Conservation (phyloP, 2,113 vertebrate species). For the Gadus macrocephalus region DNA sequence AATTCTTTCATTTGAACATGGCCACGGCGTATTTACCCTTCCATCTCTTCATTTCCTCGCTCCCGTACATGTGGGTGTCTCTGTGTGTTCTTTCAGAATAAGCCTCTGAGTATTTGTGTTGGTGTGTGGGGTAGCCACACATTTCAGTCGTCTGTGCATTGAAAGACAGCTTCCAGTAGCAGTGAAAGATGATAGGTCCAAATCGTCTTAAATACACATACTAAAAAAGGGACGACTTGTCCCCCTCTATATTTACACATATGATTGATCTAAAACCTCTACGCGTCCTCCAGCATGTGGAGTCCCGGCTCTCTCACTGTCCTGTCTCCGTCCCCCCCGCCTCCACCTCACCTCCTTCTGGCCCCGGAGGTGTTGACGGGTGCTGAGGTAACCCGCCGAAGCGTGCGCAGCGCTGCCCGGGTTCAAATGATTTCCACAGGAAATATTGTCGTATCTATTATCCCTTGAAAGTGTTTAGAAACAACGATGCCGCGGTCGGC, state of each 20-base stretch:
- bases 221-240: constrained; percentile 71
- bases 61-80: constrained; percentile 1
- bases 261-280: constrained; percentile 25
- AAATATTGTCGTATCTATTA: constrained; percentile 84
- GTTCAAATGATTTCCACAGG: constrained; percentile 98
- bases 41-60: neutral
- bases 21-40: too few relatives aligned
- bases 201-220: constrained; percentile 72
- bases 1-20: too few relatives aligned
- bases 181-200: constrained; percentile 72
- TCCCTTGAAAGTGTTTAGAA: constrained; percentile 85
- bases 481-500: constrained; percentile 81
- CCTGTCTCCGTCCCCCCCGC: constrained; percentile 49
- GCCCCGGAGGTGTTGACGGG: constrained; percentile 81
- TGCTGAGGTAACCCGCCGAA: constrained; percentile 92
- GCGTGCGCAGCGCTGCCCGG: constrained; percentile 78
- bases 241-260: constrained; percentile 55
- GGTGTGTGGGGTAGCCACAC: neutral
- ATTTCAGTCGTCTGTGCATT: constrained; percentile 38
- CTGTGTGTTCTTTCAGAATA: constrained; percentile 8
- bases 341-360: constrained; percentile 66
- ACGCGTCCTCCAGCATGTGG: constrained; percentile 30
- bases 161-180: constrained; percentile 67
- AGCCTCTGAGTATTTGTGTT: neutral
- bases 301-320: constrained; percentile 48